Evolutionary conservation across 2,888 invertebrate species (phyloP).

Genomic region (Tinea pellionella): DNA sequence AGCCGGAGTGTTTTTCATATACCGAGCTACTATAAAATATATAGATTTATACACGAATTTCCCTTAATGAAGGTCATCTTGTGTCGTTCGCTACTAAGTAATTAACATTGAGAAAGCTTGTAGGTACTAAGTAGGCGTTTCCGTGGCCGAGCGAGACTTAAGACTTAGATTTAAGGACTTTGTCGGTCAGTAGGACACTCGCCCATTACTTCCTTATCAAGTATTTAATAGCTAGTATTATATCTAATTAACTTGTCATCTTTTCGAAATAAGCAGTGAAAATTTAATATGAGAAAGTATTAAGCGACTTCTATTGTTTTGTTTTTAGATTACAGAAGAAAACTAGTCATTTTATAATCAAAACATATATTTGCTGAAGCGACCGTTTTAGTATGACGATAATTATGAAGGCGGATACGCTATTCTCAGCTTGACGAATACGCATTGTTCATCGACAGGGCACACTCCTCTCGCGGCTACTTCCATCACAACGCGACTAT

Average conservation of each 20-base stretch:
- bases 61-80: slow-evolving; percentile 12
- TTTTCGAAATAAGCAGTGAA: background rate
- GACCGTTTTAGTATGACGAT: too few relatives aligned
- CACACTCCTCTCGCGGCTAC: too few relatives aligned
- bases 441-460: too few relatives aligned
- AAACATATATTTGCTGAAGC: too few relatives aligned
- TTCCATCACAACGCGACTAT: too few relatives aligned
- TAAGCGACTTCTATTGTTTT: background rate
- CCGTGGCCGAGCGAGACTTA: slow-evolving; percentile 31
- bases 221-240: slow-evolving; percentile 23
- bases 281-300: background rate
- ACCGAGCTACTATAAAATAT: background rate
- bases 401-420: too few relatives aligned
- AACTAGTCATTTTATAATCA: too few relatives aligned
- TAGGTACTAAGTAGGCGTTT: slow-evolving; percentile 36
- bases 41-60: slow-evolving; percentile 9
- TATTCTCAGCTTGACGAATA: too few relatives aligned
- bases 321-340: too few relatives aligned
- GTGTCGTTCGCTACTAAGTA: slow-evolving; percentile 19
- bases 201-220: slow-evolving; percentile 24
- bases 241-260: slow-evolving; percentile 32
- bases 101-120: slow-evolving; percentile 43
- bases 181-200: slow-evolving; percentile 48
- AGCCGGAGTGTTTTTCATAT: too few relatives aligned
- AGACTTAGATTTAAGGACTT: slow-evolving; percentile 35